A percentile compares a stretch with the other conserved stretches of the same genome.
phyloP scores from a whole-genome alignment of 2,113 vertebrate species.

The Megaleporinus macrocephalus region DNA sequence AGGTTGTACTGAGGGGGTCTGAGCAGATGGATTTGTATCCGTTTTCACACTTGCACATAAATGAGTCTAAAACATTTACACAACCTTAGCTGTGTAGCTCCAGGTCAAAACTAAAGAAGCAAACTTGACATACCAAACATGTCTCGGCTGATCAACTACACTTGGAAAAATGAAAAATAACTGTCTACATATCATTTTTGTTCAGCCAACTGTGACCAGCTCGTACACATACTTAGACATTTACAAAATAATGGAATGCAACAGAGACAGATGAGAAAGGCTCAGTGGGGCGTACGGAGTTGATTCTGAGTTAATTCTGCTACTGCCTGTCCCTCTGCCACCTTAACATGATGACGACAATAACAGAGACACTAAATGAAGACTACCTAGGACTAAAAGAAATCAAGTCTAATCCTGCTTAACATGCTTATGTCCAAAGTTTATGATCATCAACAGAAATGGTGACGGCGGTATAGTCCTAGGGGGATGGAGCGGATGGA shows the following conservation, averaged over 20 bases:
- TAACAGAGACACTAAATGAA: not conserved
- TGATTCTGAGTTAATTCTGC: not conserved
- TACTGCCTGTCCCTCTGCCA: not conserved
- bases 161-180: too few relatives aligned
- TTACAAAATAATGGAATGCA: not conserved
- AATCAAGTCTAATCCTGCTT: not conserved
- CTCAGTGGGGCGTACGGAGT: not conserved
- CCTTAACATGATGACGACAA: not conserved
- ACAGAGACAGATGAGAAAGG: constrained; percentile 9
- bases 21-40: too few relatives aligned
- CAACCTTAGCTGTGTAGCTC: too few relatives aligned
- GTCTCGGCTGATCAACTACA: too few relatives aligned
- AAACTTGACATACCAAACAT: not conserved
- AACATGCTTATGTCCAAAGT: not conserved
- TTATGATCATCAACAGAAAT: not conserved
- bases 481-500: not conserved
- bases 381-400: not conserved
- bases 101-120: too few relatives aligned
- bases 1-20: too few relatives aligned
- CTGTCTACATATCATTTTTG: too few relatives aligned
- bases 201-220: too few relatives aligned
- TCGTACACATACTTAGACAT: not conserved
- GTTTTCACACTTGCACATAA: too few relatives aligned
- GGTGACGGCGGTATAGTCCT: not conserved
- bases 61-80: too few relatives aligned